Base-by-base conservation (phyloP, 2,888 invertebrate species). In the Acanthopleura granulata region DNA sequence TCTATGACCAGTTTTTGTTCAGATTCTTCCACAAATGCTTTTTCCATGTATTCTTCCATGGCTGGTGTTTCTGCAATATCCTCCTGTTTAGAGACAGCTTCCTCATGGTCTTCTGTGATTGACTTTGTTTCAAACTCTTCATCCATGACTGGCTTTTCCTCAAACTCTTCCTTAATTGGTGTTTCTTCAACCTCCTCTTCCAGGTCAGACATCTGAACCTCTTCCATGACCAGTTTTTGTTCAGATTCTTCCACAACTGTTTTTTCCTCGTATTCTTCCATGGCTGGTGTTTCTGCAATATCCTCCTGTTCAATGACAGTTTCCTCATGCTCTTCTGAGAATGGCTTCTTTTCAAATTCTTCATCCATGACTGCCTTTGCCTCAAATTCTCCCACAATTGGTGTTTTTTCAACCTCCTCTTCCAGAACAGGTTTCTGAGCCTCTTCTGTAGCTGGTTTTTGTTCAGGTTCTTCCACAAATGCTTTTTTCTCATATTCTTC, bases 201-300 rank as follows among this genome's bases (percentile, higher is more conserved):
- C n/a, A n/a, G n/a, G n/a, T n/a, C n/a, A n/a, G n/a, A n/a, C n/a
- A n/a, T n/a, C n/a, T n/a, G n/a, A n/a, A n/a, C n/a, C 9, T 40
- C 40, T 40, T 40, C 40, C 40, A 40, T 40, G 40, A 40, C 40
- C 9, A 40, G 87, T 95, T 95, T 40, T 40, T 40, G 4, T 40
- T 40, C 40, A 40, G 40, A 40, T 40, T 40, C 40, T 9, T 40
- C 40, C 40, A 9, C 40, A 9, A 40, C 40, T 40, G 40, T 40
- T 40, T 40, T 40, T 40, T 40, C 9, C 40, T 9, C 9, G 4
- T 6, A 40, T 6, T 40, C 9, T 9, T 40, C 9, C 40, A 40
- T 40, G 40, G 9, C 40, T 40, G 40, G 40, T 40, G 40, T 40
- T 40, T 40, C 40, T 40, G 3, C 40, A 40, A 40, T n/a, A n/a